Evolutionary conservation across 2,888 invertebrate species (phyloP).

Genomic region (Lacanobia oleracea): DNA sequence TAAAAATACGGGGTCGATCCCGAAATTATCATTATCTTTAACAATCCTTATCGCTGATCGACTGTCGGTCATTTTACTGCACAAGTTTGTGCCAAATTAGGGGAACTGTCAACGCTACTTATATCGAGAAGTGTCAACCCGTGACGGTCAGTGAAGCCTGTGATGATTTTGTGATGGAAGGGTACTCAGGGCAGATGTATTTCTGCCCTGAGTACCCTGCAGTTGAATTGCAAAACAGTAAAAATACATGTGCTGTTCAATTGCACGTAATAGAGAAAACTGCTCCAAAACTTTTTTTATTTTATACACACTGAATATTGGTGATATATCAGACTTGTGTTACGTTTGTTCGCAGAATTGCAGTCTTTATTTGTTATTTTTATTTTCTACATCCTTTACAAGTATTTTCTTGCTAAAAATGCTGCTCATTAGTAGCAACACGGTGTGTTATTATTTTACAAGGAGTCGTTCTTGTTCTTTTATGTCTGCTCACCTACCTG

Average conservation of each 20-base stretch:
- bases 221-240: no score
- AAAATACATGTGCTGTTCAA: no score
- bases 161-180: not conserved
- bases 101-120: conserved; percentile 5
- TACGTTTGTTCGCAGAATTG: not conserved
- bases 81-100: not conserved
- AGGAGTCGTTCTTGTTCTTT: not conserved
- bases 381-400: not conserved
- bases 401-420: not conserved
- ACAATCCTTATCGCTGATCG: not conserved
- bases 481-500: not conserved
- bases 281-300: not conserved
- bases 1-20: no score
- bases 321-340: not conserved
- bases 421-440: not conserved
- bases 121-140: conserved; percentile 30
- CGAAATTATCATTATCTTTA: no score
- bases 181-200: not conserved
- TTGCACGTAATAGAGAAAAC: not conserved
- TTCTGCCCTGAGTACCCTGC: no score
- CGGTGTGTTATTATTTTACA: conserved; percentile 1
- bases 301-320: not conserved
- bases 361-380: conserved; percentile 11
- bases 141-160: not conserved
- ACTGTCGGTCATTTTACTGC: not conserved